phyloP scores from a whole-genome alignment of 2,797 vertebrate species.

The Capromys pilorides region DNA sequence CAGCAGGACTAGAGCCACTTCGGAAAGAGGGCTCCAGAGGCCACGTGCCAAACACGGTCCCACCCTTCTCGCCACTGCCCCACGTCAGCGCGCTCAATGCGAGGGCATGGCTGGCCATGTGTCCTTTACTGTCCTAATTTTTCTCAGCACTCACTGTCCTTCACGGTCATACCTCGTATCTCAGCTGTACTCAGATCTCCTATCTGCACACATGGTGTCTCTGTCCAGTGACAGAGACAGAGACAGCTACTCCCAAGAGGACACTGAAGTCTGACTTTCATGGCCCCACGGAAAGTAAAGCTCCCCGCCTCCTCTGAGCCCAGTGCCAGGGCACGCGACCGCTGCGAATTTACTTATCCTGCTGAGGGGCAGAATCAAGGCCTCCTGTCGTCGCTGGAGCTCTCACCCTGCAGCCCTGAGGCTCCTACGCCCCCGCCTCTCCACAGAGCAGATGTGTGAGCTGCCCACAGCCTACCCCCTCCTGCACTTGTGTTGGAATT shows the following conservation, averaged over 20 bases:
- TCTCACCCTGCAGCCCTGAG: background rate
- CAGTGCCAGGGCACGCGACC: background rate
- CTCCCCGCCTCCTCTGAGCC: background rate
- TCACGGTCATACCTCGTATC: background rate
- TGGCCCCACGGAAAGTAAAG: background rate
- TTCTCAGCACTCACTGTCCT: background rate
- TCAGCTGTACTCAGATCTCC: background rate
- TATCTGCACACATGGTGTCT: background rate
- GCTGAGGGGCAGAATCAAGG: background rate
- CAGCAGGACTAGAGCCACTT: background rate
- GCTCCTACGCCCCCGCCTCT: background rate
- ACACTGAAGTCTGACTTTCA: background rate
- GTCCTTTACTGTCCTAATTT: background rate
- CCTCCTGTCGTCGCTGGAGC: background rate
- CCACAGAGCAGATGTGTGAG: background rate
- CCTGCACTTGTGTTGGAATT: too few relatives aligned
- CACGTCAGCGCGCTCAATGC: background rate
- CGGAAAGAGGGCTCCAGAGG: background rate
- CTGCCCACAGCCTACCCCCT: too few relatives aligned
- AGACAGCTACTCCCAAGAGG: background rate
- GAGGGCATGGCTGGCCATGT: background rate
- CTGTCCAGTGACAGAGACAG: background rate
- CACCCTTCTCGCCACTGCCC: background rate
- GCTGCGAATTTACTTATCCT: background rate
- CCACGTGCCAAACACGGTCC: too few relatives aligned